These are phyloP conservation scores for Eupleurogrammus muticus DNA, from an alignment of 2,797 vertebrate species.

Conservation along the genomic window DNA sequence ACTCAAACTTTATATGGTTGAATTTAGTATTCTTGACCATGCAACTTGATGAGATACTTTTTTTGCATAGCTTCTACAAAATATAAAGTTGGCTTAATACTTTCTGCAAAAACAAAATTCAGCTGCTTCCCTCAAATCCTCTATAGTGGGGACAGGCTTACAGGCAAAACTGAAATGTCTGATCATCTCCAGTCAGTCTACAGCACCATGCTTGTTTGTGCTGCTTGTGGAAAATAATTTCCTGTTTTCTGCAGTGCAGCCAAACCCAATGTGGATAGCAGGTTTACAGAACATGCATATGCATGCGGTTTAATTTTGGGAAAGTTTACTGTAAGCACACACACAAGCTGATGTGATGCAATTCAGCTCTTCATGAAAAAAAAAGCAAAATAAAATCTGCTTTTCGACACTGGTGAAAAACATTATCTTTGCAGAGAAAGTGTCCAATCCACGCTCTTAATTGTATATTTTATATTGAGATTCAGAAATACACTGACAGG, in stretches of 20 bases:
- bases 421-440: neutral
- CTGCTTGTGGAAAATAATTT: neutral
- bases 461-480: neutral
- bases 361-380: neutral
- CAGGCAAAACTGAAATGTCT: conserved; percentile 10
- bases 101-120: conserved; percentile 20
- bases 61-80: conserved; percentile 28
- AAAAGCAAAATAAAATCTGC: neutral
- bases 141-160: conserved; percentile 5
- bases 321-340: neutral
- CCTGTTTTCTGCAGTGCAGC: neutral
- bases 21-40: conserved; percentile 38
- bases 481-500: neutral
- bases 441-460: neutral
- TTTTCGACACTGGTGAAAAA: neutral
- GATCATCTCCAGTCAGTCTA: conserved; percentile 19
- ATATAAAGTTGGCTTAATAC: conserved; percentile 31
- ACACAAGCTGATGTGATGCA: neutral
- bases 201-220: conserved; percentile 10
- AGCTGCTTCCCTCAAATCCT: conserved; percentile 25
- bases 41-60: neutral
- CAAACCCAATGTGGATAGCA: neutral
- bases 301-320: neutral
- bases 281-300: neutral
- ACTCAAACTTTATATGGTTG: conserved; percentile 26